These are phyloP conservation scores for Baronia brevicornis DNA, from an alignment of 2,888 invertebrate genomes.

Conservation along the genomic window DNA sequence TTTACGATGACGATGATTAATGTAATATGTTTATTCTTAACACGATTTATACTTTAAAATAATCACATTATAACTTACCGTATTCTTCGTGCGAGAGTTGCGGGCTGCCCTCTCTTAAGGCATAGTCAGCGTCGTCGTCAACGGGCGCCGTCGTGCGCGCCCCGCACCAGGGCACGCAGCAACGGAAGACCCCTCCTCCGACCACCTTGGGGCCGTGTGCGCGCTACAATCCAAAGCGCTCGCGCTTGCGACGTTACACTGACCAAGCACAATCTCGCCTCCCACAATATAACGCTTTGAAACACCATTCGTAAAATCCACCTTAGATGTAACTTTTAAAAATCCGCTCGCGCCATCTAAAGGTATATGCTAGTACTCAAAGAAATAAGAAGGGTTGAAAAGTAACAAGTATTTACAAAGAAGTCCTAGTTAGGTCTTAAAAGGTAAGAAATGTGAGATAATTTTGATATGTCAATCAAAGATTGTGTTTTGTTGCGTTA, in stretches of 20 bases:
- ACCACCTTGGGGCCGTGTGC: slow-evolving; percentile 78
- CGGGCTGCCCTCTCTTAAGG: slow-evolving; percentile 62
- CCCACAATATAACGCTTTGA: slow-evolving; percentile 19
- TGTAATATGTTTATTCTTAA: not conserved
- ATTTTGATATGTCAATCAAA: slow-evolving; percentile 59
- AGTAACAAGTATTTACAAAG: slow-evolving; percentile 33
- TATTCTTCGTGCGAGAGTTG: slow-evolving; percentile 50
- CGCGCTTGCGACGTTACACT: slow-evolving; percentile 59
- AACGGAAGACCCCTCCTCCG: slow-evolving; percentile 86
- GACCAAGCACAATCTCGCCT: slow-evolving; percentile 26
- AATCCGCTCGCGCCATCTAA: no score
- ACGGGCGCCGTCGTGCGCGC: slow-evolving; percentile 80
- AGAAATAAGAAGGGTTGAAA: slow-evolving; percentile 14
- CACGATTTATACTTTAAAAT: not conserved
- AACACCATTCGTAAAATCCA: slow-evolving; percentile 22
- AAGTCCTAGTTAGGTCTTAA: slow-evolving; percentile 56
- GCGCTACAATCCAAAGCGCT: slow-evolving; percentile 61
- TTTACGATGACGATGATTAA: no score
- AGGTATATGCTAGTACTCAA: slow-evolving; percentile 1
- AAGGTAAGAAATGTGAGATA: slow-evolving; percentile 45
- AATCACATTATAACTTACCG: slow-evolving; percentile 38
- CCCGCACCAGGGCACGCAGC: slow-evolving; percentile 89
- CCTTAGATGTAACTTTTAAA: slow-evolving; percentile 6
- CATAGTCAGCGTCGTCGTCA: slow-evolving; percentile 74
- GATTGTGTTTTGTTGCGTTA: slow-evolving; percentile 14